Conservation (phyloP, 2,797 vertebrate species). For the Chiroxiphia lanceolata region DNA sequence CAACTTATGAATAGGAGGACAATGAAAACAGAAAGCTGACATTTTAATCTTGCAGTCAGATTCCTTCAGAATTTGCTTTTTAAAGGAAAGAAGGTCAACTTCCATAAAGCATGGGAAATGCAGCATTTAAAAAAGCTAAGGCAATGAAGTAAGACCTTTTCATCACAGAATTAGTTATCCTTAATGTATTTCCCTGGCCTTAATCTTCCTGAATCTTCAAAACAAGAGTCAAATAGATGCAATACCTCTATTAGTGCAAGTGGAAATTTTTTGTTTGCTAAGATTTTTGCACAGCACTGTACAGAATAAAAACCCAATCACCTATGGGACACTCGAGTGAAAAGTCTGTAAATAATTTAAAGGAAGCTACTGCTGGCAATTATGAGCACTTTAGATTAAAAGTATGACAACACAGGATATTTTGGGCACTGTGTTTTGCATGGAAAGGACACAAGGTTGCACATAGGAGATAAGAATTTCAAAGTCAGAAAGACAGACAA, state of each 20-base stretch:
- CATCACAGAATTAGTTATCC: background rate
- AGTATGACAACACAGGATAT: background rate
- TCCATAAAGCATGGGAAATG: background rate
- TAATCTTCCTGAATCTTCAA: background rate
- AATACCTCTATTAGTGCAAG: background rate
- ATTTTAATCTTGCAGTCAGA: background rate
- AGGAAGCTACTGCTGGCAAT: background rate
- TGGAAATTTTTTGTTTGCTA: background rate
- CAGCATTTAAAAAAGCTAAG: background rate
- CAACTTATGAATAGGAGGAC: background rate
- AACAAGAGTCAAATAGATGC: background rate
- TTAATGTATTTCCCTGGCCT: background rate
- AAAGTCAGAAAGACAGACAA: background rate
- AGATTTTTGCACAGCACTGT: background rate
- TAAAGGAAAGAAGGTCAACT: background rate
- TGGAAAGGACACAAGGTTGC: background rate
- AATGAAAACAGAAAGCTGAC: background rate
- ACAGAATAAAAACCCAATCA: background rate
- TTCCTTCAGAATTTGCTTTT: background rate
- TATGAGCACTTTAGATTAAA: background rate
- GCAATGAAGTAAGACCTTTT: background rate
- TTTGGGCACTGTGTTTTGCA: background rate
- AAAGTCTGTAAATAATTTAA: background rate
- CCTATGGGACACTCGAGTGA: background rate
- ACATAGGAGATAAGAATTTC: background rate